These are phyloP conservation scores for Xiphorhynchus erythropygius DNA, from an alignment of 2,797 vertebrate species.

Conservation along the genomic window DNA sequence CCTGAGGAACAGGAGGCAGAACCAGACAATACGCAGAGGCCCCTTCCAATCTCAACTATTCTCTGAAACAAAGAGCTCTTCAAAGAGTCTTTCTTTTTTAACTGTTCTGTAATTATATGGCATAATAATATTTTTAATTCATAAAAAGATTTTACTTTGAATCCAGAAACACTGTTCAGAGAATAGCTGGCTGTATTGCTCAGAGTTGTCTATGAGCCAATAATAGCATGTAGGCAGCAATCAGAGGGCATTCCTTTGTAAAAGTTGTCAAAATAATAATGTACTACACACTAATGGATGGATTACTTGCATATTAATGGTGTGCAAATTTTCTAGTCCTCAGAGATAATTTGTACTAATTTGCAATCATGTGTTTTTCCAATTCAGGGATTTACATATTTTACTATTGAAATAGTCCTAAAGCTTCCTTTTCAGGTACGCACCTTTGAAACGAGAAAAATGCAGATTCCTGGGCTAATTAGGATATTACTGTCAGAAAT, in stretches of 20 bases:
- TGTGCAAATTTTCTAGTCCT: not conserved
- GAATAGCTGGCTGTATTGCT: not conserved
- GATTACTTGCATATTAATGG: slow-evolving; percentile 18
- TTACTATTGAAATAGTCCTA: slow-evolving; percentile 2
- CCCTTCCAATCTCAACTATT: not conserved
- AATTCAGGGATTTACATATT: slow-evolving; percentile 30
- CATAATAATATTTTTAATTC: slow-evolving; percentile 15
- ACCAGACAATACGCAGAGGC: not conserved
- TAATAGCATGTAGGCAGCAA: not conserved
- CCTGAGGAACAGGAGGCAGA: not conserved
- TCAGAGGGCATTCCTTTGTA: not conserved
- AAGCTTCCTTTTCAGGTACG: not conserved
- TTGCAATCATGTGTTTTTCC: slow-evolving; percentile 21
- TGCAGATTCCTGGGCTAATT: not conserved
- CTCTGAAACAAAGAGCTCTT: not conserved
- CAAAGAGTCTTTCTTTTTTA: not conserved
- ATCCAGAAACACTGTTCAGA: not conserved
- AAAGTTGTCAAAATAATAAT: slow-evolving; percentile 27
- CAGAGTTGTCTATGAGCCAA: not conserved
- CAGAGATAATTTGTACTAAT: slow-evolving; percentile 20
- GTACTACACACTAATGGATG: not conserved
- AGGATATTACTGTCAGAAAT: not conserved
- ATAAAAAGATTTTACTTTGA: not conserved
- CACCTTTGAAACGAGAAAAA: not conserved
- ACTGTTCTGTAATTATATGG: not conserved